Conservation (phyloP, 64 coral and sea anemone genomes). For the Cladopsammia gracilis region DNA sequence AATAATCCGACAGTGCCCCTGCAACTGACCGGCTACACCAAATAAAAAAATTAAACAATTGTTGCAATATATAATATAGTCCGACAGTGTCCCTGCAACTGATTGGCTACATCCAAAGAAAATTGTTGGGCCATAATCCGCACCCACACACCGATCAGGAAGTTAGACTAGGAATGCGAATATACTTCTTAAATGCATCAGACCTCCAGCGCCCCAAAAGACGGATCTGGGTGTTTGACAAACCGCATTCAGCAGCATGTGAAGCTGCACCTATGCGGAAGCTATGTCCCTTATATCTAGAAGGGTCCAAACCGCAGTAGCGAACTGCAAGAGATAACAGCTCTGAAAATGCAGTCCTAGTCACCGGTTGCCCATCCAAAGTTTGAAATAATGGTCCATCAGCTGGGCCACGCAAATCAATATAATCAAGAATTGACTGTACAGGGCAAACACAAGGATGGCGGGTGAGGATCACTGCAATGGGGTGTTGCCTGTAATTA, state of each 20-base stretch:
- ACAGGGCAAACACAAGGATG: background rate
- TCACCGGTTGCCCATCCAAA: background rate
- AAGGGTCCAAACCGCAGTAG: background rate
- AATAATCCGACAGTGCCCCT: too few relatives aligned
- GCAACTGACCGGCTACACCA: too few relatives aligned
- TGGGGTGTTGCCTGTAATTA: background rate
- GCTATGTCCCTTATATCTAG: slow-evolving; percentile 5
- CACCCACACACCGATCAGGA: too few relatives aligned
- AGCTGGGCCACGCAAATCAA: background rate
- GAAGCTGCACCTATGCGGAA: background rate
- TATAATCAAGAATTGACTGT: background rate
- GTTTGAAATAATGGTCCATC: background rate
- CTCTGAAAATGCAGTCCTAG: background rate
- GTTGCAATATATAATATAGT: too few relatives aligned
- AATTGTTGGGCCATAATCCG: too few relatives aligned
- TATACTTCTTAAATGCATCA: background rate
- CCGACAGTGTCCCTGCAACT: too few relatives aligned
- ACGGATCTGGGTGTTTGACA: background rate
- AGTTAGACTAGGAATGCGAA: background rate
- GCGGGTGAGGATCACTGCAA: too few relatives aligned
- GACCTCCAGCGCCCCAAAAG: background rate
- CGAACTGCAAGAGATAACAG: background rate
- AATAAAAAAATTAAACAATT: too few relatives aligned
- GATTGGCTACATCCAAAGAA: too few relatives aligned
- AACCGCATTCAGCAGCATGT: background rate